These are phyloP conservation scores for Sycophila sp. DNA, from an alignment of 1,140 invertebrate genomes.

Conservation along the genomic window DNA sequence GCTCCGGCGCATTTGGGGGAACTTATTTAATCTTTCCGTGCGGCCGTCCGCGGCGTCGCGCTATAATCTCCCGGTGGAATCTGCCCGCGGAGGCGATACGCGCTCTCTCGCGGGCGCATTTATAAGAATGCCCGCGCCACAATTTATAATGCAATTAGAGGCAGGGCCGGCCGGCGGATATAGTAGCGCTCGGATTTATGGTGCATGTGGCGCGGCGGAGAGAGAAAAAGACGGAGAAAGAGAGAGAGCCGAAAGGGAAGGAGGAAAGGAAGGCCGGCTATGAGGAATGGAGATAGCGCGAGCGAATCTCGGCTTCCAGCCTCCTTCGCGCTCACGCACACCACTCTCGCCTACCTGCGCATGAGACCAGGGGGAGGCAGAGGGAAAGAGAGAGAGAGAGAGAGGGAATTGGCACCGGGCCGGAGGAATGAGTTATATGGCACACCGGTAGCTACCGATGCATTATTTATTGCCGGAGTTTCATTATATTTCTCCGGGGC, in stretches of 20 bases:
- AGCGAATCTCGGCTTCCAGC: not conserved
- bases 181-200: conserved; percentile 65
- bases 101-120: conserved; percentile 15
- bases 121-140: conserved; percentile 57
- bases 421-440: conserved; percentile 62
- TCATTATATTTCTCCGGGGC: conserved; percentile 59
- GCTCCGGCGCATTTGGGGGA: too few species aligned
- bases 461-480: conserved; percentile 65
- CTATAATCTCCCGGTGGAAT: conserved; percentile 27
- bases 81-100: conserved; percentile 18
- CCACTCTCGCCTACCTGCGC: not conserved
- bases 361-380: not conserved
- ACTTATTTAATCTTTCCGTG: not conserved
- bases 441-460: conserved; percentile 62
- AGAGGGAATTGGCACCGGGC: conserved; percentile 34
- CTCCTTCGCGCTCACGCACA: not conserved
- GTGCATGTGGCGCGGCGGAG: conserved; percentile 47
- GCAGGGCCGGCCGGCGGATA: conserved; percentile 42
- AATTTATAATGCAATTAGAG: conserved; percentile 68
- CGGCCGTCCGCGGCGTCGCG: not conserved
- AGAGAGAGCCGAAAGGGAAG: not conserved
- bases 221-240: conserved; percentile 6
- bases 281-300: conserved; percentile 29
- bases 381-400: conserved; percentile 16
- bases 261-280: conserved; percentile 7